phyloP scores from a whole-genome alignment of 1,140 invertebrate genomes.

The Wiebesia pumilae region DNA sequence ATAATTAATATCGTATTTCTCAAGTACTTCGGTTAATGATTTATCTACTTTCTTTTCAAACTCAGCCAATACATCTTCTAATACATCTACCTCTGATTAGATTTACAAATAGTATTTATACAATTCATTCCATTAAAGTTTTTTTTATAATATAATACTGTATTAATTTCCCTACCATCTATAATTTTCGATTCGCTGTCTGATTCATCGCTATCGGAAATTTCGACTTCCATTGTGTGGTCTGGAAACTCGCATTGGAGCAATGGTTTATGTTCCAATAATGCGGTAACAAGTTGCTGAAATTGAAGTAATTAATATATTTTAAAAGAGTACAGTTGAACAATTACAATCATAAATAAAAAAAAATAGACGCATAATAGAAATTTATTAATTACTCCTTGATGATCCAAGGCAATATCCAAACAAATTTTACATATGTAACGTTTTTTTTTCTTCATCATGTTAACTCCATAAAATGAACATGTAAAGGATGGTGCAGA shows the following conservation, averaged over 20 bases:
- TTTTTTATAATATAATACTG: background rate
- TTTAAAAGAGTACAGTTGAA: constrained; percentile 37
- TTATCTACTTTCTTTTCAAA: constrained; percentile 63
- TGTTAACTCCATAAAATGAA: constrained; percentile 74
- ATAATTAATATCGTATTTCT: constrained; percentile 68
- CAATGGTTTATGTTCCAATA: constrained; percentile 69
- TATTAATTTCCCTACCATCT: constrained; percentile 45
- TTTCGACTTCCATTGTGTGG: constrained; percentile 76
- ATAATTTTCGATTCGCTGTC: constrained; percentile 67
- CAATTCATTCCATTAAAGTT: background rate
- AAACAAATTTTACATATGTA: constrained; percentile 75
- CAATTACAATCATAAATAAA: background rate
- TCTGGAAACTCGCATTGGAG: constrained; percentile 75
- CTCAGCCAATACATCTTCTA: constrained; percentile 61
- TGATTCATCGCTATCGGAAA: constrained; percentile 76
- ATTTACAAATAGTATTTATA: background rate
- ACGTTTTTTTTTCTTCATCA: constrained; percentile 70
- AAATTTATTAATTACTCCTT: constrained; percentile 62
- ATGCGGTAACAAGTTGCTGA: constrained; percentile 68
- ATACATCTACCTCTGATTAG: constrained; percentile 50
- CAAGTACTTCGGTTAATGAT: constrained; percentile 60
- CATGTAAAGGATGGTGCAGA: constrained; percentile 75
- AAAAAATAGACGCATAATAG: constrained; percentile 10
- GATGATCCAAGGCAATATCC: constrained; percentile 68
- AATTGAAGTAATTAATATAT: constrained; percentile 48